A percentile compares a stretch with the other conserved stretches of the same genome.
phyloP scores from a whole-genome alignment of 2,888 invertebrate species.

The Sarcophaga variegata region DNA sequence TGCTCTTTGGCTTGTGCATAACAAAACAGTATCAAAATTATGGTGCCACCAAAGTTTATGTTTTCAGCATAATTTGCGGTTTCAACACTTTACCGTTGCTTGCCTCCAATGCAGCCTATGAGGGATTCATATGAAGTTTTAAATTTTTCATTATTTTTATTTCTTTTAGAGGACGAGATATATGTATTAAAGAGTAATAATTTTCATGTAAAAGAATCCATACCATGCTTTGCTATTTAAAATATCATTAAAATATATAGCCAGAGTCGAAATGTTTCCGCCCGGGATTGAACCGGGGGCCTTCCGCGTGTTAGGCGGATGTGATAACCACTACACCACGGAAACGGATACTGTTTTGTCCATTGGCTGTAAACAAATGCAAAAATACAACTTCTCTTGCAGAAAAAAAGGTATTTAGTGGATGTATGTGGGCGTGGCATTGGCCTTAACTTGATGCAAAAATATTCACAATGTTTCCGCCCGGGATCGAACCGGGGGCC shows the following conservation, averaged over 20 bases:
- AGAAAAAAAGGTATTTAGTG: too few relatives aligned
- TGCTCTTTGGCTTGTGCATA: neutral
- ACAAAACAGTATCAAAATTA: constrained; percentile 37
- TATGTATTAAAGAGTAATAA: too few relatives aligned
- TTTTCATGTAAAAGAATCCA: neutral
- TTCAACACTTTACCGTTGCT: constrained; percentile 33
- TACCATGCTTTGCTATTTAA: too few relatives aligned
- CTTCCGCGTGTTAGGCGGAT: constrained; percentile 83
- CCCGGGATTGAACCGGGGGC: constrained; percentile 83
- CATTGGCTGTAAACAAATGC: too few relatives aligned
- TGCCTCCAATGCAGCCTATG: neutral
- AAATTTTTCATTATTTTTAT: neutral
- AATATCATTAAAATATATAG: too few relatives aligned
- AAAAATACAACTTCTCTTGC: too few relatives aligned
- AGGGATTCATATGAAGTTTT: neutral
- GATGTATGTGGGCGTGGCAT: too few relatives aligned
- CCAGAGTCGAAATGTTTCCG: constrained; percentile 75
- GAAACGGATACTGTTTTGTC: constrained; percentile 73
- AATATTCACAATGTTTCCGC: constrained; percentile 76
- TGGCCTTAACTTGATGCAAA: too few relatives aligned
- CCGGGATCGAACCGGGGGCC: constrained; percentile 83
- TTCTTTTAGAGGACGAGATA: neutral
- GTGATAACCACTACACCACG: constrained; percentile 82
- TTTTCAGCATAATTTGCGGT: constrained; percentile 58
- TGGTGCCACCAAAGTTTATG: constrained; percentile 49